Evolutionary conservation across 2,797 vertebrate genomes (phyloP).

Genomic region (Ciconia nigra): DNA sequence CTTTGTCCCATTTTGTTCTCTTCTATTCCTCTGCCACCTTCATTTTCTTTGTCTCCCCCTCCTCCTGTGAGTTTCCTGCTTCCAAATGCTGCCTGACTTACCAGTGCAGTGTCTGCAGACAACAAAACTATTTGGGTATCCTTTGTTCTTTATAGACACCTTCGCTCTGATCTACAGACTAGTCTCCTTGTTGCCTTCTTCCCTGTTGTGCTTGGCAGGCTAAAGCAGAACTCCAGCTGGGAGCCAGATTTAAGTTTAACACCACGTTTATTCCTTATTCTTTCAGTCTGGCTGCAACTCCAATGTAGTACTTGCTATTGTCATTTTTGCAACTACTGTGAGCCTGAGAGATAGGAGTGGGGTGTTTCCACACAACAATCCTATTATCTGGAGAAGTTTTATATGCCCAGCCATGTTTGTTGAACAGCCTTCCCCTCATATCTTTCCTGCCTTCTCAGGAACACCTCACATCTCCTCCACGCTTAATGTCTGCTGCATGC

Average conservation of each 20-base stretch:
- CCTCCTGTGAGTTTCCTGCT: neutral
- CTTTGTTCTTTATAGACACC: conserved; percentile 47
- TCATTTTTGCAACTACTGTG: neutral
- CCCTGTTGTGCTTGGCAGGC: neutral
- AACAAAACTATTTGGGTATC: neutral
- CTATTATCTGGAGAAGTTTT: conserved; percentile 3
- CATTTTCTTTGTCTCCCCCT: neutral
- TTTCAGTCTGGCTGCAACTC: neutral
- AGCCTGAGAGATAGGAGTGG: neutral
- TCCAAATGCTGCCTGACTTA: neutral
- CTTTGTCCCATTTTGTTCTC: neutral
- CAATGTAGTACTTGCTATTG: neutral
- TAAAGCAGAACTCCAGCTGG: neutral
- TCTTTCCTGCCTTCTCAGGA: neutral
- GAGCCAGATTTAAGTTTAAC: conserved; percentile 13
- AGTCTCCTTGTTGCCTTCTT: conserved; percentile 11
- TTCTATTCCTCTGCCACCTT: neutral
- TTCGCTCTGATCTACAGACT: conserved; percentile 2
- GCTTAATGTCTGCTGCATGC: neutral
- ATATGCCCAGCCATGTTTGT: neutral
- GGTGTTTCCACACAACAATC: neutral
- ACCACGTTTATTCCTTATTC: neutral
- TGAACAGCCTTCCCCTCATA: neutral
- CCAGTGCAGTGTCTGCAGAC: neutral
- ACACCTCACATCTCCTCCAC: neutral